Conservation (phyloP, 2,113 vertebrate species). For the Datnioides undecimradiatus region DNA sequence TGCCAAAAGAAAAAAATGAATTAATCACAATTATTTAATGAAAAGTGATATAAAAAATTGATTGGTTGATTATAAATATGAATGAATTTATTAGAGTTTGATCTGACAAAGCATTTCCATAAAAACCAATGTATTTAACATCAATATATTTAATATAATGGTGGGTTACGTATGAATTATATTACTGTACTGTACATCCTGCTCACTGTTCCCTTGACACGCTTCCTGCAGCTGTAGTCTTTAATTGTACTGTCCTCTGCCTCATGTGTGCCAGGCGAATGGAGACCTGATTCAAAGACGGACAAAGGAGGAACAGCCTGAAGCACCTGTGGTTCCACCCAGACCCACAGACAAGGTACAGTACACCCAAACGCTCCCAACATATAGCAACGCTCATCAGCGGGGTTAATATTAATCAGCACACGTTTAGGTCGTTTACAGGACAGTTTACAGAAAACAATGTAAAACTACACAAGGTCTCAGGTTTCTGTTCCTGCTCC, state of each 20-base stretch:
- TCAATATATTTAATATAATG: not conserved
- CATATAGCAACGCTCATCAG: not conserved
- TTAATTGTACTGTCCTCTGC: too few species aligned
- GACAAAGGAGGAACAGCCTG: constrained; percentile 13
- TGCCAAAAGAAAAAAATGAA: too few species aligned
- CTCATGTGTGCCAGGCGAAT: constrained; percentile 18
- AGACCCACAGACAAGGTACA: constrained; percentile 64
- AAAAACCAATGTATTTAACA: not conserved
- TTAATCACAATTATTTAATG: too few species aligned
- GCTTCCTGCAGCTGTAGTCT: not conserved
- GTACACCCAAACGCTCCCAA: not conserved
- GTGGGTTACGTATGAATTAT: not conserved
- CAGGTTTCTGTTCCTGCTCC: constrained; percentile 13
- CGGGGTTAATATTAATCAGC: too few species aligned
- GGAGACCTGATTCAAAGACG: constrained; percentile 23
- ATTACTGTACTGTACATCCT: not conserved
- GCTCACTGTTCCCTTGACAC: not conserved
- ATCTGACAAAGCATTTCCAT: too few species aligned
- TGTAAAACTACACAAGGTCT: not conserved
- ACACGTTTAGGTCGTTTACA: too few species aligned
- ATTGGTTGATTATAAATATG: too few species aligned
- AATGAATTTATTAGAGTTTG: too few species aligned
- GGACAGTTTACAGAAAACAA: not conserved
- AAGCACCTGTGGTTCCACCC: constrained; percentile 34
- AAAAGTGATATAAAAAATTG: too few species aligned